These are phyloP conservation scores for Electrona antarctica DNA, from an alignment of 2,113 vertebrate genomes.

Conservation along the genomic window DNA sequence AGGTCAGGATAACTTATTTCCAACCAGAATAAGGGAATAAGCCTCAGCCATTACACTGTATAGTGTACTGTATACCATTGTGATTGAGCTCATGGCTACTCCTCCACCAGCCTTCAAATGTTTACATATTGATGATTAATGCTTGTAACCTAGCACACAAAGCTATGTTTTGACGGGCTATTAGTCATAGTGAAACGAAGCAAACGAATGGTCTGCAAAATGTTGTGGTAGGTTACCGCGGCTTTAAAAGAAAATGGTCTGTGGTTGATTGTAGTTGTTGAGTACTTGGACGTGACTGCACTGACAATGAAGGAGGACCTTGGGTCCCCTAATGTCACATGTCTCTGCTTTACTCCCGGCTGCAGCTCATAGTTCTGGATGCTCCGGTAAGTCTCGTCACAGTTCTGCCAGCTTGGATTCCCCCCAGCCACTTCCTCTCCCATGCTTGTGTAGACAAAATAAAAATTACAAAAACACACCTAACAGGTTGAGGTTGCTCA, in stretches of 20 bases:
- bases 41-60: background rate
- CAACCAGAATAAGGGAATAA: background rate
- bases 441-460: slow-evolving; percentile 7
- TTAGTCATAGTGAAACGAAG: background rate
- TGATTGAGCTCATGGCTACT: background rate
- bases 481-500: background rate
- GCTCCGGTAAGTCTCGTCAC: slow-evolving; percentile 88
- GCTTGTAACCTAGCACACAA: background rate
- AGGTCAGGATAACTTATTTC: background rate
- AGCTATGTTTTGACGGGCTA: background rate
- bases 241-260: background rate
- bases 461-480: background rate
- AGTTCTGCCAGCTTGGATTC: slow-evolving; percentile 39
- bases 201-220: background rate
- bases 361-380: slow-evolving; percentile 94
- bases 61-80: background rate
- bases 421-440: slow-evolving; percentile 32
- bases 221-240: background rate
- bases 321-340: slow-evolving; percentile 66
- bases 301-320: slow-evolving; percentile 21
- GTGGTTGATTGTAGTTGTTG: background rate
- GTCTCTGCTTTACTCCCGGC: slow-evolving; percentile 75
- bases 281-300: slow-evolving; percentile 10
- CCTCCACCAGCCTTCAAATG: too few species aligned
- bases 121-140: background rate